Evolutionary conservation across 1,140 invertebrate genomes (phyloP).

Genomic region (Camponotus pennsylvanicus): DNA sequence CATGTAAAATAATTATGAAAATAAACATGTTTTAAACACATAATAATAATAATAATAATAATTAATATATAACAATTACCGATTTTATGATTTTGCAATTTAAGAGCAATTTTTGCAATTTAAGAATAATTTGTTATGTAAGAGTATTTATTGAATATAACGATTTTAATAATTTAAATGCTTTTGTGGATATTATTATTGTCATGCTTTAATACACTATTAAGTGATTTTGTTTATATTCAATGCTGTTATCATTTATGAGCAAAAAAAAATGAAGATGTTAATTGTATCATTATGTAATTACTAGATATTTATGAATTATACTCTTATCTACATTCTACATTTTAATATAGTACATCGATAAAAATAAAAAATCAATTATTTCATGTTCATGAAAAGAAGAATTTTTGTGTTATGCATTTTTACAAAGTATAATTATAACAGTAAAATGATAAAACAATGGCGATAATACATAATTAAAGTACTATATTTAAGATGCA

Average conservation of each 20-base stretch:
- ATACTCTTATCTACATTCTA: neutral
- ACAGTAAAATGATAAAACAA: neutral
- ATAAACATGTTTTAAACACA: neutral
- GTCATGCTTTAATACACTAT: neutral
- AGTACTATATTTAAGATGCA: no score
- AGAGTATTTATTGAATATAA: constrained; percentile 6
- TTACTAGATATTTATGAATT: neutral
- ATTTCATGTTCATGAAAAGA: neutral
- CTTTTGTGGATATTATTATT: neutral
- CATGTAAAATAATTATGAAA: neutral
- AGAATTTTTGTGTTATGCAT: neutral
- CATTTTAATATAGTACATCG: neutral
- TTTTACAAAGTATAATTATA: neutral
- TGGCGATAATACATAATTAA: no score
- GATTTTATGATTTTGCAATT: neutral
- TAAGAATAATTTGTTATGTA: neutral
- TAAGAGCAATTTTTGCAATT: neutral
- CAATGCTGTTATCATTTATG: no score
- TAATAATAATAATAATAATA: neutral
- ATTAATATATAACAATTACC: no score
- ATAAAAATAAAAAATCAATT: neutral
- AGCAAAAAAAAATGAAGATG: neutral
- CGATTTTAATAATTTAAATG: constrained; percentile 15
- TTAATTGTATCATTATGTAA: neutral
- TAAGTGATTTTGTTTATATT: neutral